Evolutionary conservation across 1,140 invertebrate species (phyloP).

Genomic region (Lepidurus packardi): DNA sequence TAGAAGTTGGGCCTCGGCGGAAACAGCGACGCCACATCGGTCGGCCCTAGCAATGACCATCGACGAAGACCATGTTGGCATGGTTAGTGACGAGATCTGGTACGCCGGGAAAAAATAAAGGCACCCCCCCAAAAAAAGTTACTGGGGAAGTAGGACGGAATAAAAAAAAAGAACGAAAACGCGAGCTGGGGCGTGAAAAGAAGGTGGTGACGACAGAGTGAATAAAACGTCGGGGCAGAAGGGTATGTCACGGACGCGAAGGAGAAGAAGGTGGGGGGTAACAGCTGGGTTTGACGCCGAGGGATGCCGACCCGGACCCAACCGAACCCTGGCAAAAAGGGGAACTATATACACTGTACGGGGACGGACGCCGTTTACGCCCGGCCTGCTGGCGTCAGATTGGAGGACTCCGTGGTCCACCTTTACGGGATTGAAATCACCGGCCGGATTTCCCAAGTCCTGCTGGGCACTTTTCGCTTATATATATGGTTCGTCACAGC

Average conservation of each 20-base stretch:
- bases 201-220: conserved; percentile 15
- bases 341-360: not conserved
- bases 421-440: conserved; percentile 18
- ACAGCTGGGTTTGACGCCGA: conserved; percentile 14
- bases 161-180: not conserved
- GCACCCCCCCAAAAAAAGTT: not conserved
- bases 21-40: conserved; percentile 1
- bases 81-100: conserved; percentile 13
- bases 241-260: conserved; percentile 17
- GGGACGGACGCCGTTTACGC: not conserved
- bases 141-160: not conserved
- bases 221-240: conserved; percentile 10
- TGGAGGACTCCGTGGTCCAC: conserved; percentile 12
- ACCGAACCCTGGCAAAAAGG: too few relatives aligned
- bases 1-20: conserved; percentile 2
- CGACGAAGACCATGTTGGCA: conserved; percentile 16
- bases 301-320: not conserved
- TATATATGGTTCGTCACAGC: not conserved
- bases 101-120: not conserved
- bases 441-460: not conserved
- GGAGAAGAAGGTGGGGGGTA: conserved; percentile 14
- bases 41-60: conserved; percentile 13
- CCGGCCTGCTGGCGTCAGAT: conserved; percentile 6
- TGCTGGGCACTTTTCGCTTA: conserved; percentile 15
- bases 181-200: not conserved